phyloP scores from a whole-genome alignment of 2,888 invertebrate species.

The Morpho helenor region DNA sequence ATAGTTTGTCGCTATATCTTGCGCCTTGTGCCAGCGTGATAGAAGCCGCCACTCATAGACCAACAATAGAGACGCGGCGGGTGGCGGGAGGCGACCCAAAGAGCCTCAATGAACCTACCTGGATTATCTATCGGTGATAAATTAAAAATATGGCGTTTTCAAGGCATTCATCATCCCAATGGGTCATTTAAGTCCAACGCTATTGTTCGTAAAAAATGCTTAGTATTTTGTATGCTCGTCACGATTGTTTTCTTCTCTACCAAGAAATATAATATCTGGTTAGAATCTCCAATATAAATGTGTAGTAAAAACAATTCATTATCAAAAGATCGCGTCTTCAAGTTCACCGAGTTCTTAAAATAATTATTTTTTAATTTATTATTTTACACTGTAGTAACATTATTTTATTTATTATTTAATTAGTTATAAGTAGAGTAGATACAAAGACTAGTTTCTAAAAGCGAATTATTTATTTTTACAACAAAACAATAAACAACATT shows the following conservation, averaged over 20 bases:
- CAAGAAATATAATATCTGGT: constrained; percentile 16
- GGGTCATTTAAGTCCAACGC: constrained; percentile 45
- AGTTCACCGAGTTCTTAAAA: too few relatives aligned
- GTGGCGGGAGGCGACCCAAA: constrained; percentile 48
- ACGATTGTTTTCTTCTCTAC: constrained; percentile 27
- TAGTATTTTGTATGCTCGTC: constrained; percentile 30
- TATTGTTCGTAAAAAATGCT: constrained; percentile 28
- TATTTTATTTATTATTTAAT: too few relatives aligned
- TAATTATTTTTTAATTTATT: too few relatives aligned
- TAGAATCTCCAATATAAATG: too few relatives aligned
- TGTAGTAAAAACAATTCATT: too few relatives aligned
- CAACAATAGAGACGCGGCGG: constrained; percentile 53
- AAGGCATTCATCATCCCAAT: constrained; percentile 70
- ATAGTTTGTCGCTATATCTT: constrained; percentile 24
- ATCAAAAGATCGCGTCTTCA: too few relatives aligned
- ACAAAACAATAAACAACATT: too few relatives aligned
- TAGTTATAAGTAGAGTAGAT: too few relatives aligned
- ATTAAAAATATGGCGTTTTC: constrained; percentile 74
- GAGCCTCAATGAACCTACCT: constrained; percentile 72
- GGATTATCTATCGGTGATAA: constrained; percentile 73
- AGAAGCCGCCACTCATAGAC: constrained; percentile 35
- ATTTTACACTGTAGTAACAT: too few relatives aligned
- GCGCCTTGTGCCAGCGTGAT: constrained; percentile 21
- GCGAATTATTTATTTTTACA: too few relatives aligned
- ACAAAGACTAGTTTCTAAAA: too few relatives aligned